phyloP scores from a whole-genome alignment of 2,113 vertebrate species.

The Halcyon senegalensis region DNA sequence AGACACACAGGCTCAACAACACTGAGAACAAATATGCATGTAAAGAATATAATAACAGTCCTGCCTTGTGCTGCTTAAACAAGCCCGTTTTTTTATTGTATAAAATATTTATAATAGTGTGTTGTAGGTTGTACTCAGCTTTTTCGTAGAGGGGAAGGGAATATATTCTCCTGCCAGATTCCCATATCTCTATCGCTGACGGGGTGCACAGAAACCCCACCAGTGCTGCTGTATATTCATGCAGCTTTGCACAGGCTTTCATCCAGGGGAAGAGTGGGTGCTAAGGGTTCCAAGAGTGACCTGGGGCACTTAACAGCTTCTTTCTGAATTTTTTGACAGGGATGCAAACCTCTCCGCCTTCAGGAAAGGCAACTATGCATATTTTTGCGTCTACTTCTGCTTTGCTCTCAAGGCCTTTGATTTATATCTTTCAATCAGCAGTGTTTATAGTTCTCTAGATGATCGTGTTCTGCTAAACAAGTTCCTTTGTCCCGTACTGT shows the following conservation, averaged over 20 bases:
- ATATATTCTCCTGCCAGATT: not conserved
- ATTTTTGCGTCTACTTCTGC: conserved; percentile 12
- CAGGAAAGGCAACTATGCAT: not conserved
- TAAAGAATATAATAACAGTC: not conserved
- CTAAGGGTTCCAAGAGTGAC: not conserved
- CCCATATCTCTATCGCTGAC: not conserved
- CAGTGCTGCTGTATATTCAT: not conserved
- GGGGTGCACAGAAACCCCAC: not conserved
- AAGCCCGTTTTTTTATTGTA: not conserved
- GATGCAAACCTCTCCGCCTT: conserved; percentile 11
- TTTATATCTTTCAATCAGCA: conserved; percentile 46
- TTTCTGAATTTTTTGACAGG: not conserved
- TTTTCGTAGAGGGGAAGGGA: not conserved
- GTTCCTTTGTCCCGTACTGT: conserved; percentile 15
- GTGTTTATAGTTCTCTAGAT: conserved; percentile 30
- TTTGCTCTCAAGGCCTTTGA: conserved; percentile 40
- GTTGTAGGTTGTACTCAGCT: not conserved
- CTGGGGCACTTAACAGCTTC: not conserved
- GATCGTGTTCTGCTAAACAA: conserved; percentile 1
- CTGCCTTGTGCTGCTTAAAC: not conserved
- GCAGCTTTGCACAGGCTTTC: not conserved
- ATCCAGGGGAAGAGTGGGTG: not conserved
- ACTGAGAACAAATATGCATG: not conserved
- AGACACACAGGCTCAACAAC: not conserved
- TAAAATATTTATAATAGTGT: not conserved